A percentile compares a stretch with the other conserved stretches of the same genome.
Evolutionary conservation across 2,888 invertebrate species (phyloP).

Genomic region (Drosophila mercatorum): DNA sequence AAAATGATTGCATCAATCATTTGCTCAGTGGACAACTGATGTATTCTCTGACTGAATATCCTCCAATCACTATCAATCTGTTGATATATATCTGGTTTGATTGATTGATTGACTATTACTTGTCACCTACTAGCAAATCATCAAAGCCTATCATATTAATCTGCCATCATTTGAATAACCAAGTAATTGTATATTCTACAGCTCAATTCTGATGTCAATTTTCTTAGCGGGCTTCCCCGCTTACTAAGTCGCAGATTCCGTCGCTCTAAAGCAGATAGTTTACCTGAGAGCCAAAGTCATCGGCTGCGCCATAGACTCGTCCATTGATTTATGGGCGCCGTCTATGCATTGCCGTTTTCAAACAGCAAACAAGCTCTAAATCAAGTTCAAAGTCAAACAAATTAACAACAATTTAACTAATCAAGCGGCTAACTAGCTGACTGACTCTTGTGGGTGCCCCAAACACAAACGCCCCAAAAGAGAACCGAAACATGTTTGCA

Average conservation of each 20-base stretch:
- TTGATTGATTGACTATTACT: background rate
- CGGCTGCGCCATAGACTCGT: constrained; percentile 9
- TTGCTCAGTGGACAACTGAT: too few species aligned
- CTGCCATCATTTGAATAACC: background rate
- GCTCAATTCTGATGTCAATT: background rate
- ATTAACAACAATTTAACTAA: constrained; percentile 73
- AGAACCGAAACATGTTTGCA: constrained; percentile 64
- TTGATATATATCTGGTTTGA: background rate
- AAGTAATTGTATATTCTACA: background rate
- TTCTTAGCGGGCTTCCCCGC: constrained; percentile 7
- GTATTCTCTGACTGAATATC: too few species aligned
- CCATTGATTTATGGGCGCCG: constrained; percentile 33
- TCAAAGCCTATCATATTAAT: background rate
- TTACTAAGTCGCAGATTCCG: background rate
- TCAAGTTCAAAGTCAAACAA: constrained; percentile 79
- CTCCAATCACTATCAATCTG: too few species aligned
- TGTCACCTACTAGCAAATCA: background rate
- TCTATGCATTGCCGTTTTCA: constrained; percentile 41
- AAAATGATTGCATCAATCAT: too few species aligned
- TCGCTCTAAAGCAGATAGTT: constrained; percentile 2
- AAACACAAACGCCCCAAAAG: constrained; percentile 29
- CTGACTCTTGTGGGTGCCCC: constrained; percentile 24
- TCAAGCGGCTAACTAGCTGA: constrained; percentile 53
- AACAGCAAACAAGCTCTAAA: constrained; percentile 68
- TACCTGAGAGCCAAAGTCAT: background rate